phyloP scores from a whole-genome alignment of 2,113 vertebrate species.

The Seriola dumerili region DNA sequence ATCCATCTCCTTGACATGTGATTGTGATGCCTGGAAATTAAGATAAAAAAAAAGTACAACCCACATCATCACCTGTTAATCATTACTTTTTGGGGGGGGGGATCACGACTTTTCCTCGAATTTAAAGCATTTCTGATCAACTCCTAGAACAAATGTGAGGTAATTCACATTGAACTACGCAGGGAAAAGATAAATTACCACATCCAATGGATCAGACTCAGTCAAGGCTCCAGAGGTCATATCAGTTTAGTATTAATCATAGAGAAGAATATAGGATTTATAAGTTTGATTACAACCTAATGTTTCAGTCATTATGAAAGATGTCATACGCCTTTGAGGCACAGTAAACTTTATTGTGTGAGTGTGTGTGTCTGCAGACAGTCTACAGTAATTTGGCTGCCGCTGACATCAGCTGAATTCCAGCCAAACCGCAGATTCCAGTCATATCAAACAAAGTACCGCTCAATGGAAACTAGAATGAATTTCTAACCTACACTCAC shows the following conservation, averaged over 20 bases:
- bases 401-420: conserved; percentile 37
- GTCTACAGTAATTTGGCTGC: conserved; percentile 22
- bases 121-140: too few relatives aligned
- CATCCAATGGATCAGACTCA: too few relatives aligned
- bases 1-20: neutral
- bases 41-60: too few relatives aligned
- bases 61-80: conserved; percentile 2
- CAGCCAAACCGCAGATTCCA: conserved; percentile 45
- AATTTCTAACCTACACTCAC: neutral
- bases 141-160: neutral
- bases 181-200: too few relatives aligned
- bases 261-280: too few relatives aligned
- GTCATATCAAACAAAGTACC: conserved; percentile 11
- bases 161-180: too few relatives aligned
- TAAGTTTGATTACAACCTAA: neutral
- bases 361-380: neutral
- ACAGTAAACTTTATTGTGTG: neutral
- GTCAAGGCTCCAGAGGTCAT: neutral
- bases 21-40: neutral
- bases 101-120: conserved; percentile 9
- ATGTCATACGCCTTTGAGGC: neutral
- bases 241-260: neutral
- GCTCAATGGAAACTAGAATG: conserved; percentile 34
- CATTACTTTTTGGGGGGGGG: neutral
- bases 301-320: neutral